Percentiles rank a stretch among this genome's conserved stretches.
Evolutionary conservation across 2,797 vertebrate genomes (phyloP).

Genomic region (Phrynocephalus vlangalii): DNA sequence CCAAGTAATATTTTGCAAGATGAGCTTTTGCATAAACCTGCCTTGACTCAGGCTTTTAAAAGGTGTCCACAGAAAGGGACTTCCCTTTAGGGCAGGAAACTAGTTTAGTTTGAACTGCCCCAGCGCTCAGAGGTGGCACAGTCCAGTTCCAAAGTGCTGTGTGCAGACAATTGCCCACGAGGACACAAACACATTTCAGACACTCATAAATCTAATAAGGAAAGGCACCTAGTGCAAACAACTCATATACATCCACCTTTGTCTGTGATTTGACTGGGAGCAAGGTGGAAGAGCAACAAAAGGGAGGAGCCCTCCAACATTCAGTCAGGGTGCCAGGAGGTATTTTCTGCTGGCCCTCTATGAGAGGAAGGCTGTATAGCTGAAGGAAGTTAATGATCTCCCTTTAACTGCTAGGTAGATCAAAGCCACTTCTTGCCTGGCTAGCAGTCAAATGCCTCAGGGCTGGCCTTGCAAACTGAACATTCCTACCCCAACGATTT

Average conservation of each 20-base stretch:
- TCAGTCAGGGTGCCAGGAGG: conserved; percentile 37
- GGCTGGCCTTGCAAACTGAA: conserved; percentile 44
- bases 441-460: conserved; percentile 69
- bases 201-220: accelerated
- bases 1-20: too few species aligned
- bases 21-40: not conserved
- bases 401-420: conserved; percentile 70
- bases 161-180: accelerated
- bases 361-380: conserved; percentile 60
- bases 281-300: conserved; percentile 20
- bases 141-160: not conserved
- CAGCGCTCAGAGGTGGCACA: not conserved
- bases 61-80: too few species aligned
- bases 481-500: conserved; percentile 57
- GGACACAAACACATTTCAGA: not conserved
- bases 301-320: conserved; percentile 13
- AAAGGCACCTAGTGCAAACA: conserved; percentile 11
- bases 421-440: conserved; percentile 76
- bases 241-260: conserved; percentile 7
- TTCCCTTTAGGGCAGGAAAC: not conserved
- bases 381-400: conserved; percentile 77
- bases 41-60: not conserved
- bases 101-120: conserved; percentile 26
- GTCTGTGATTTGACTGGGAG: not conserved
- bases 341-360: conserved; percentile 66